phyloP scores from a whole-genome alignment of 2,888 invertebrate species.

The Herminia tarsipennalis region DNA sequence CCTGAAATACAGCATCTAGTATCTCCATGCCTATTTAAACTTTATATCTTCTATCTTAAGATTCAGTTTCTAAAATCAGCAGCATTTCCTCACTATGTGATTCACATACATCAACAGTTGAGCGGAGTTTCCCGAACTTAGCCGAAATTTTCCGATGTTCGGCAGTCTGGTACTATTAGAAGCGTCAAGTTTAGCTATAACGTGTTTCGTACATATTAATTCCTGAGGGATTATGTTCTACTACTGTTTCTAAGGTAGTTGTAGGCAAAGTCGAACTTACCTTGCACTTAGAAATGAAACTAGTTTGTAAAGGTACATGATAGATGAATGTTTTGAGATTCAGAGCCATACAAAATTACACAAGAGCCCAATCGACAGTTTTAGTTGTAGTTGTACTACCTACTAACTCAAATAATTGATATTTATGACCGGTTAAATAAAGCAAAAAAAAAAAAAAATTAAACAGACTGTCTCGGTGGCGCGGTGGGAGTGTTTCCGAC shows the following conservation, averaged over 20 bases:
- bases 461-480: too few species aligned
- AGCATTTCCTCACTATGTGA: slow-evolving; percentile 3
- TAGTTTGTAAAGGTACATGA: too few species aligned
- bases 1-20: background rate
- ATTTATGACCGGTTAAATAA: too few species aligned
- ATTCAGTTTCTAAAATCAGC: background rate
- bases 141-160: slow-evolving; percentile 23
- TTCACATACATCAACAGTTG: slow-evolving; percentile 18
- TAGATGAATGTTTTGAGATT: too few species aligned
- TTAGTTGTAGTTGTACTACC: too few species aligned
- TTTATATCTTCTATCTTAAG: background rate
- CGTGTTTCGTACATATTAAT: slow-evolving; percentile 28
- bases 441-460: too few species aligned
- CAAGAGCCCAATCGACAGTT: too few species aligned
- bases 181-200: slow-evolving; percentile 16
- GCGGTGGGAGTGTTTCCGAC: too few species aligned
- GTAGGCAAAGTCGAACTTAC: background rate
- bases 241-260: background rate
- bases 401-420: too few species aligned
- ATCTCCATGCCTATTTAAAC: slow-evolving; percentile 4
- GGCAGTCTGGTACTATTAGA: slow-evolving; percentile 15
- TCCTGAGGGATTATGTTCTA: slow-evolving; percentile 10
- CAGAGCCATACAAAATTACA: too few species aligned
- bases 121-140: slow-evolving; percentile 17
- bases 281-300: background rate